Base-by-base conservation (phyloP, 2,113 vertebrate species). In the Leptobrachium leishanense region DNA sequence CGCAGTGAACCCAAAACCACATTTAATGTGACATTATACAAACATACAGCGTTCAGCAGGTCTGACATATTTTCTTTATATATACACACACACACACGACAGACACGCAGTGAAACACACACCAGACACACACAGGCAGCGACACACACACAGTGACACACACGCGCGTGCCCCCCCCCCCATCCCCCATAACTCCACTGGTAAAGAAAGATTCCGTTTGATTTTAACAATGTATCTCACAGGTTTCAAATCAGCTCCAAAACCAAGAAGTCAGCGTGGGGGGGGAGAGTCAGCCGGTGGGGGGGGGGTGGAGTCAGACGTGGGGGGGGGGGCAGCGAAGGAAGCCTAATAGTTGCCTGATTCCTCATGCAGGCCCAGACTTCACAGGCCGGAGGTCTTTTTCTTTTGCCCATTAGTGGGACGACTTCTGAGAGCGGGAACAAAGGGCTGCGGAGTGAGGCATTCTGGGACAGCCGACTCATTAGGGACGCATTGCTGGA, bases 201-300 rank as follows among this genome's bases (percentile, higher is more conserved):
- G 86, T 84, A 90, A 89, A 84, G 85, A 86, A 90, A 85, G 86
- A 88, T 81, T 89, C 86, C 87, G 84, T 88, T 89, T 90, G 88
- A 90, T 89, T 84, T 90, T 88, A 90, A 90, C 88, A 90, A 90
- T 90, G 88, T 88, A 89, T 89, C 89, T 88, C 86, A 83, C 83
- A 77, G 86, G 86, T 89, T 89, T 90, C 86, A 89, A 89, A 87
- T 84, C 84, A 85, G 88, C 88, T 88, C 84, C 85, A 87, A 88
- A 90, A 90, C 88, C 85, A 90, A 87, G 87, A 86, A 88, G 88
- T 86, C 88, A 86, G 88, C 88, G n/a, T n/a, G n/a, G n/a, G n/a
- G n/a, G n/a, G n/a, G n/a, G n/a, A n/a, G n/a, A n/a, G n/a, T n/a
- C n/a, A n/a, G n/a, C n/a, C n/a, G n/a, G n/a, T n/a, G n/a, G n/a